These are phyloP conservation scores for Paracentrotus lividus DNA, from an alignment of 53 echinoderm and acorn worm genomes.

Conservation along the genomic window DNA sequence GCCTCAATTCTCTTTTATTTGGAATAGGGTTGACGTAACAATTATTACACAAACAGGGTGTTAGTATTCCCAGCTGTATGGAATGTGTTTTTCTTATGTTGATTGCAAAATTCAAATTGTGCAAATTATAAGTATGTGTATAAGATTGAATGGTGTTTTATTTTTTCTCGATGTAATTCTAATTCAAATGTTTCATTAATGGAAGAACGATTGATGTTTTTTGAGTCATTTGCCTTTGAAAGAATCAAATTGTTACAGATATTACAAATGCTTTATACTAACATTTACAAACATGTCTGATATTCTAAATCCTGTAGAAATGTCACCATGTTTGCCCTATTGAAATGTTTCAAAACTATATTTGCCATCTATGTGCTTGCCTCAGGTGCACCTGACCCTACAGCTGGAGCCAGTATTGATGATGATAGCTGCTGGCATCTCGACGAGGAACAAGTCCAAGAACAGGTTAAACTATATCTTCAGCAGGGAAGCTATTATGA, in stretches of 20 bases:
- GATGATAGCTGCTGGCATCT: constrained; percentile 99
- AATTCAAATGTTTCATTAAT: not conserved
- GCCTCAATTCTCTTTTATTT: constrained; percentile 23
- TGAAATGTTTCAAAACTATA: no score
- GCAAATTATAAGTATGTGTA: not conserved
- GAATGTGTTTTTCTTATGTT: not conserved
- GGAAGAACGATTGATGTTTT: no score
- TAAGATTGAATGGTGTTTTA: not conserved
- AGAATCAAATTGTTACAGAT: no score
- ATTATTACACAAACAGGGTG: not conserved
- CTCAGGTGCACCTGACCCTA: constrained; percentile 99
- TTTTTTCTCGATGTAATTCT: no score
- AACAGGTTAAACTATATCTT: constrained; percentile 96
- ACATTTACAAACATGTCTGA: no score
- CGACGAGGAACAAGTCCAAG: constrained; percentile 96
- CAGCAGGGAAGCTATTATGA: constrained; percentile 99
- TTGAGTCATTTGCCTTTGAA: not conserved
- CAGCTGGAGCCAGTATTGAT: constrained; percentile 99
- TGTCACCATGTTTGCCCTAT: no score
- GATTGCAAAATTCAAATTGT: not conserved
- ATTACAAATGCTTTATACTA: no score
- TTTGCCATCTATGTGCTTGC: constrained; percentile 20
- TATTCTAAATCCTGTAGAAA: no score
- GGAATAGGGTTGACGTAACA: not conserved
- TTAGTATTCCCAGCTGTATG: not conserved